A percentile compares a stretch with the other conserved stretches of the same genome.
Evolutionary conservation across 2,888 invertebrate genomes (phyloP).

Genomic region (Poecilus cupreus): DNA sequence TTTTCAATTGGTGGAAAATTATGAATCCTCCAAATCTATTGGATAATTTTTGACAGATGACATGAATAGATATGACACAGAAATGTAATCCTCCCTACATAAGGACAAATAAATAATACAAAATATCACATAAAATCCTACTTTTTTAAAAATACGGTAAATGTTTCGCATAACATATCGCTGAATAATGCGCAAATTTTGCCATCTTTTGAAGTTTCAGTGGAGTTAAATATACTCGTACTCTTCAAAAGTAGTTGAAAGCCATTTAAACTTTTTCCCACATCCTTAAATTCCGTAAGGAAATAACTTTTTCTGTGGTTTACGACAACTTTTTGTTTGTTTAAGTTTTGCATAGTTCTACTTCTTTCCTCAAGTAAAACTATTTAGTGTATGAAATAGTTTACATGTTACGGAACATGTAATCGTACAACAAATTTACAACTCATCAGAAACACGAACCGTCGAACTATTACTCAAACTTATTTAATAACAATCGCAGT

Average conservation of each 20-base stretch:
- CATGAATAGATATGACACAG: no score
- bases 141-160: no score
- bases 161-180: not conserved
- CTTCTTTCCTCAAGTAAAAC: not conserved
- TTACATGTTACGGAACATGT: not conserved
- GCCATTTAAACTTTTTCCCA: slow-evolving; percentile 6
- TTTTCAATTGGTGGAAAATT: no score
- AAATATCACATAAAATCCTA: no score
- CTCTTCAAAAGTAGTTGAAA: not conserved
- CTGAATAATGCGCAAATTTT: not conserved
- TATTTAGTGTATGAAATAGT: slow-evolving; percentile 1
- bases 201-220: not conserved
- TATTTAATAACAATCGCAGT: not conserved
- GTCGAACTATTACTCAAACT: no score
- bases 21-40: no score
- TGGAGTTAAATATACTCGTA: slow-evolving; percentile 9
- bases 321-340: slow-evolving; percentile 1
- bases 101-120: no score
- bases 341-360: slow-evolving; percentile 1
- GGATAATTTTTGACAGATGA: no score
- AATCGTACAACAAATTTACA: not conserved
- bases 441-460: no score
- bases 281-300: not conserved
- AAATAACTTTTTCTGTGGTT: slow-evolving; percentile 15
- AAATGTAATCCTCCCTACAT: no score